Evolutionary conservation across 2,113 vertebrate species (phyloP).

Genomic region (Solenodon paradoxus): DNA sequence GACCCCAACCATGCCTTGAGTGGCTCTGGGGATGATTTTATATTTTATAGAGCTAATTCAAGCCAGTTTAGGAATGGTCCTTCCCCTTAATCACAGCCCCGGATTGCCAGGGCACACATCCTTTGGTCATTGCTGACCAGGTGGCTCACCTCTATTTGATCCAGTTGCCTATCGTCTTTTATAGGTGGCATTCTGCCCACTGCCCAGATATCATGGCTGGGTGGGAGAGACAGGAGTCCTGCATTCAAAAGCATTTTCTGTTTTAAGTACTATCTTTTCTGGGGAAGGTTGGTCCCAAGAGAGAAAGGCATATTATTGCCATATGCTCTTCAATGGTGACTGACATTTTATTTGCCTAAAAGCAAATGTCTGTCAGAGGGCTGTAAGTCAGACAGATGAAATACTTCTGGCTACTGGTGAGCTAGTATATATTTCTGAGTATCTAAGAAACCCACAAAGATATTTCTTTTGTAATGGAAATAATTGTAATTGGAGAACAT

Average conservation of each 20-base stretch:
- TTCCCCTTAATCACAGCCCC: slow-evolving; percentile 81
- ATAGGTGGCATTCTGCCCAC: slow-evolving; percentile 65
- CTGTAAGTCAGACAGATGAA: slow-evolving; percentile 70
- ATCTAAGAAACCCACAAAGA: slow-evolving; percentile 61
- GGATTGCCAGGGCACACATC: slow-evolving; percentile 71
- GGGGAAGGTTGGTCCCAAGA: slow-evolving; percentile 68
- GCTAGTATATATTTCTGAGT: slow-evolving; percentile 63
- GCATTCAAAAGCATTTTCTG: slow-evolving; percentile 52
- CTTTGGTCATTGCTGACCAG: slow-evolving; percentile 72
- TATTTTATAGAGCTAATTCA: slow-evolving; percentile 81
- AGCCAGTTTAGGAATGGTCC: slow-evolving; percentile 74
- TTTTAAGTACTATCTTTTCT: slow-evolving; percentile 73
- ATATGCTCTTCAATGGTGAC: slow-evolving; percentile 77
- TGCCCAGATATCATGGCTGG: slow-evolving; percentile 41
- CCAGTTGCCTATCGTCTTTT: slow-evolving; percentile 54
- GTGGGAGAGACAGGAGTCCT: neutral
- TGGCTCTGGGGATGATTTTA: slow-evolving; percentile 79
- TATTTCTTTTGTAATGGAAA: slow-evolving; percentile 66
- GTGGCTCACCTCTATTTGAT: slow-evolving; percentile 75
- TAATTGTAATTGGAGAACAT: slow-evolving; percentile 33
- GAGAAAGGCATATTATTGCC: slow-evolving; percentile 78
- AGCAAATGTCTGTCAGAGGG: slow-evolving; percentile 73
- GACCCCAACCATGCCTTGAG: slow-evolving; percentile 60
- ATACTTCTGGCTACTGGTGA: slow-evolving; percentile 69
- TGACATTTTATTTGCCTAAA: slow-evolving; percentile 78